Percentiles rank a stretch among this genome's conserved stretches.
Evolutionary conservation across 1,140 invertebrate genomes (phyloP).

Genomic region (Stegodyphus mimosarum): DNA sequence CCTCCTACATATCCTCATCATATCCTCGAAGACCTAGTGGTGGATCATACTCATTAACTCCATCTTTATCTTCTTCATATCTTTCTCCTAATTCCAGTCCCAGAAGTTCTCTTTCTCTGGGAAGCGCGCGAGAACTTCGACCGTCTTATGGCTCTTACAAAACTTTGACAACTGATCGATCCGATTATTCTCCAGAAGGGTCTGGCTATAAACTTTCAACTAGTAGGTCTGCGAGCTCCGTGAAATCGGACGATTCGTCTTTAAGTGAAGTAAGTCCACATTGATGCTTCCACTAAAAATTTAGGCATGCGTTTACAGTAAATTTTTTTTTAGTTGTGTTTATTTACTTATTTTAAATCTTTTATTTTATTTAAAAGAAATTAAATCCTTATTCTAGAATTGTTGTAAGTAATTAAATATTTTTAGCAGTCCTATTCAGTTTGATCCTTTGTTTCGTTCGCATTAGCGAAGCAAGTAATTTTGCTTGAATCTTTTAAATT

Average conservation of each 20-base stretch:
- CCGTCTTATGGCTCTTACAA: conserved; percentile 30
- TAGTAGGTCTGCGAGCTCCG: conserved; percentile 43
- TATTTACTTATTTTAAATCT: too few relatives aligned
- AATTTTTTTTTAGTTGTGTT: too few relatives aligned
- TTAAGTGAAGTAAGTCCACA: conserved; percentile 1
- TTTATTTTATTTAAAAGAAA: too few relatives aligned
- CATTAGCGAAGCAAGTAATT: too few relatives aligned
- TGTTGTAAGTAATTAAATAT: too few relatives aligned
- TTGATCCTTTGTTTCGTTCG: too few relatives aligned
- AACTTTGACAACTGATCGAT: neutral
- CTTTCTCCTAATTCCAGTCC: conserved; percentile 45
- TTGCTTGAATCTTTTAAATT: too few relatives aligned
- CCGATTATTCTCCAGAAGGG: conserved; percentile 20
- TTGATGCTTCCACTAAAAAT: too few relatives aligned
- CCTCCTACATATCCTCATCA: conserved; percentile 21
- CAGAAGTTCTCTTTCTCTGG: conserved; percentile 38
- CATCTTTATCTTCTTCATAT: conserved; percentile 35
- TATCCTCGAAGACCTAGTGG: conserved; percentile 17
- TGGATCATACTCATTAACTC: conserved; percentile 31
- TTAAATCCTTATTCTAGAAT: too few relatives aligned
- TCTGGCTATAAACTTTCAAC: conserved; percentile 26
- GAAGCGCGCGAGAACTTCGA: conserved; percentile 12
- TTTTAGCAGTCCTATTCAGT: too few relatives aligned
- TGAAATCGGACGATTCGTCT: conserved; percentile 16
- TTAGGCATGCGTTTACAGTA: too few relatives aligned